phyloP scores from a whole-genome alignment of 2,797 vertebrate species.

The Onychomys leucogaster region DNA sequence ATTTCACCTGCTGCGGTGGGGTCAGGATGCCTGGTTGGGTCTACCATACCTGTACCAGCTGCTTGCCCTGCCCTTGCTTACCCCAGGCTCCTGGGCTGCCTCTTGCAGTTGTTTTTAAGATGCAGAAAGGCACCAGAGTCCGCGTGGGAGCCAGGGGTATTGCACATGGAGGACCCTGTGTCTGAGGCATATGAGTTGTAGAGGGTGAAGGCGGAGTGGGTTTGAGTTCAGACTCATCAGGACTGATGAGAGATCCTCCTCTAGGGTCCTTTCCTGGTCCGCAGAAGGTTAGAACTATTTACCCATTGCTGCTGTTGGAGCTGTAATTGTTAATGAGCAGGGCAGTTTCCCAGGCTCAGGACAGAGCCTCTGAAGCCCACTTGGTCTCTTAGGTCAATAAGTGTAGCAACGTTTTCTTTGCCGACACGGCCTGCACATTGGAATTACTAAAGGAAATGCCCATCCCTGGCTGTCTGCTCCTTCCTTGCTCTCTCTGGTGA shows the following conservation, averaged over 20 bases:
- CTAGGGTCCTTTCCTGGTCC: background rate
- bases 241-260: conserved; percentile 2
- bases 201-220: background rate
- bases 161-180: background rate
- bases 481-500: background rate
- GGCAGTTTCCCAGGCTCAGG: conserved; percentile 31
- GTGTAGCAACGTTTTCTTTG: background rate
- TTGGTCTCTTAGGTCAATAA: conserved; percentile 67
- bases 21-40: fast-evolving
- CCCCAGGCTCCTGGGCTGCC: background rate
- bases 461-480: background rate
- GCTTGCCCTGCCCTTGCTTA: fast-evolving
- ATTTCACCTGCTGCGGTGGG: fast-evolving
- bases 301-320: conserved; percentile 64
- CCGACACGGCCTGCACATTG: fast-evolving
- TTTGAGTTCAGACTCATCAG: conserved; percentile 7
- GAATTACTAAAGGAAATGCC: background rate
- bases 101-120: too few relatives aligned
- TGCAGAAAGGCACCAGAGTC: too few relatives aligned
- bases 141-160: fast-evolving
- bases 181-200: fast-evolving
- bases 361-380: conserved; percentile 9
- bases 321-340: conserved; percentile 71
- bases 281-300: conserved; percentile 71
- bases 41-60: fast-evolving